These are phyloP conservation scores for Plodia interpunctella DNA, from an alignment of 1,140 invertebrate species.

Conservation along the genomic window DNA sequence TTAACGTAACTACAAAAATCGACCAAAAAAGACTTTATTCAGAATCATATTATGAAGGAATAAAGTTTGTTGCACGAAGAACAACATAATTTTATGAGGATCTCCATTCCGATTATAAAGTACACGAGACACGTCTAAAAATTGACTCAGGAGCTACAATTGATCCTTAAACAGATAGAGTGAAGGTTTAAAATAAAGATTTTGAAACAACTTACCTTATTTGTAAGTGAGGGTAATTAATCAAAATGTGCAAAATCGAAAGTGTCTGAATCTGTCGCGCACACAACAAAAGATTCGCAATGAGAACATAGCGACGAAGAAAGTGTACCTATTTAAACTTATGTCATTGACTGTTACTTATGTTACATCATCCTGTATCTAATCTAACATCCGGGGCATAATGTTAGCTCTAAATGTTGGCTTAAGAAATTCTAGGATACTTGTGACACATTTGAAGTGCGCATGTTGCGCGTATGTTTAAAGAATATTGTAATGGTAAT, in stretches of 20 bases:
- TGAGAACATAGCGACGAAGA: not conserved
- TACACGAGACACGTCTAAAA: not conserved
- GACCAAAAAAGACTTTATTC: not conserved
- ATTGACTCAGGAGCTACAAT: not conserved
- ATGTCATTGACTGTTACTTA: constrained; percentile 4
- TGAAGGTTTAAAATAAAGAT: not conserved
- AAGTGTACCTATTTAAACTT: not conserved
- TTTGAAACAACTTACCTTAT: constrained; percentile 8
- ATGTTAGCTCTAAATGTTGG: not conserved
- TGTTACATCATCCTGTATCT: constrained; percentile 4
- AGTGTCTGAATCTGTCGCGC: constrained; percentile 19
- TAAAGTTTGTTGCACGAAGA: not conserved
- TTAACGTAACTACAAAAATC: constrained; percentile 8
- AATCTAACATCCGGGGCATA: constrained; percentile 13
- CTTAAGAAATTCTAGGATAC: not conserved
- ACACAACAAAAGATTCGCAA: constrained; percentile 14
- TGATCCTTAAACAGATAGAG: not conserved
- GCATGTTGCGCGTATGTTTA: not conserved
- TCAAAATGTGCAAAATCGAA: constrained; percentile 23
- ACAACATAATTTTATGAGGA: not conserved
- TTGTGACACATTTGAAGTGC: not conserved
- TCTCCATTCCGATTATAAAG: not conserved
- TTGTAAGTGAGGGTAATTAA: constrained; percentile 21
- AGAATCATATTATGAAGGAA: not conserved
- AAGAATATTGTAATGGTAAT: not conserved